Evolutionary conservation across 2,113 vertebrate species (phyloP).

Genomic region (Heterochromis multidens): DNA sequence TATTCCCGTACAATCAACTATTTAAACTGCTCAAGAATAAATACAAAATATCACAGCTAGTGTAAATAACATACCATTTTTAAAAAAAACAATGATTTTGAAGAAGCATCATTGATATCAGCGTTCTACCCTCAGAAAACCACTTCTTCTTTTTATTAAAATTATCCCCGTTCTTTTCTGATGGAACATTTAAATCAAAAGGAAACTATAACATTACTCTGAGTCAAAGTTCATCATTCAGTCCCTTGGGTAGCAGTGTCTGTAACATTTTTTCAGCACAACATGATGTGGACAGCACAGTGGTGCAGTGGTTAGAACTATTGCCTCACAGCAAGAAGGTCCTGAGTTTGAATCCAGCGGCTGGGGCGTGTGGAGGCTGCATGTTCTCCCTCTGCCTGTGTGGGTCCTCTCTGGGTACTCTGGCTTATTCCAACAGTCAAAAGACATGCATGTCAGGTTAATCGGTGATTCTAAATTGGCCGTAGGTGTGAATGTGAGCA

Average conservation of each 20-base stretch:
- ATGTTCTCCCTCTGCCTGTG: accelerated
- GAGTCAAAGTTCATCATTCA: no score
- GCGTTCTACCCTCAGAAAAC: no score
- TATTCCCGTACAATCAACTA: accelerated
- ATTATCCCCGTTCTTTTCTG: no score
- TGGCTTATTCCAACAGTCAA: not conserved
- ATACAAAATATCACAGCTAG: not conserved
- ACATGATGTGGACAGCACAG: not conserved
- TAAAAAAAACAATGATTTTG: accelerated
- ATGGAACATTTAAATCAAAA: no score
- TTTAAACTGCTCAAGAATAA: not conserved
- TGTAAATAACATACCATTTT: not conserved
- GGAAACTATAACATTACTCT: no score
- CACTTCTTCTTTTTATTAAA: no score
- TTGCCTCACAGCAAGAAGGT: not conserved
- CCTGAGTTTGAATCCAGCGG: not conserved
- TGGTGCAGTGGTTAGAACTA: not conserved
- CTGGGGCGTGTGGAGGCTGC: not conserved
- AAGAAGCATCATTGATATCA: no score
- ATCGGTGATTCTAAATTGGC: not conserved
- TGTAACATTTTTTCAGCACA: accelerated
- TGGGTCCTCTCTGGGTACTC: not conserved
- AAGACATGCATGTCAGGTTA: not conserved
- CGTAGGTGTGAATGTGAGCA: not conserved
- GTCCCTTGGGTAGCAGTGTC: not conserved